phyloP scores from a whole-genome alignment of 2,888 invertebrate species.

The Euphydryas editha region DNA sequence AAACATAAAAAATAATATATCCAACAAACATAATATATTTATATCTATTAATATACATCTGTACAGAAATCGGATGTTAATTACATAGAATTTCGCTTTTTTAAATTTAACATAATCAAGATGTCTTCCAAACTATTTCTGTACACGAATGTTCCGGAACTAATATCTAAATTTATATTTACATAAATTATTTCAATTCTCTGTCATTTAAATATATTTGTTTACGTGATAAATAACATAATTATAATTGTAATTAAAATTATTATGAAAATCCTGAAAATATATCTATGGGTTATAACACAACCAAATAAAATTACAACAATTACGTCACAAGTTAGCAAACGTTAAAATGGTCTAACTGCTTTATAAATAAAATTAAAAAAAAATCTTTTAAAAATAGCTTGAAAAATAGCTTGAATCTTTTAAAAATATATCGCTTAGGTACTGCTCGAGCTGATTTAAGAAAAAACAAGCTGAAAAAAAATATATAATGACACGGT shows the following conservation, averaged over 20 bases:
- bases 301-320: constrained; percentile 3
- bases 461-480: too few relatives aligned
- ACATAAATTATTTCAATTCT: constrained; percentile 31
- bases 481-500: too few relatives aligned
- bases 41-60: constrained; percentile 7
- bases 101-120: constrained; percentile 7
- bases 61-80: constrained; percentile 7
- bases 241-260: neutral
- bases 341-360: constrained; percentile 5
- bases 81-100: constrained; percentile 2
- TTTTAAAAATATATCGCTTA: too few relatives aligned
- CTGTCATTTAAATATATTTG: constrained; percentile 15
- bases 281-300: neutral
- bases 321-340: neutral
- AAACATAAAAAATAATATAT: constrained; percentile 32
- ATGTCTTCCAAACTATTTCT: constrained; percentile 7
- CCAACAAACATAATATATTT: constrained; percentile 24
- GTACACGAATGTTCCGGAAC: constrained; percentile 12
- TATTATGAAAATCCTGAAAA: neutral
- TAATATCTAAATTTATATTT: constrained; percentile 23
- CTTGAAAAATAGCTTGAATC: too few relatives aligned
- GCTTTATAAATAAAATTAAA: neutral
- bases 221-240: neutral
- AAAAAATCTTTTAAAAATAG: neutral
- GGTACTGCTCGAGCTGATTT: too few relatives aligned